Evolutionary conservation across 2,888 invertebrate species (phyloP).

Genomic region (Drosophila koepferae): DNA sequence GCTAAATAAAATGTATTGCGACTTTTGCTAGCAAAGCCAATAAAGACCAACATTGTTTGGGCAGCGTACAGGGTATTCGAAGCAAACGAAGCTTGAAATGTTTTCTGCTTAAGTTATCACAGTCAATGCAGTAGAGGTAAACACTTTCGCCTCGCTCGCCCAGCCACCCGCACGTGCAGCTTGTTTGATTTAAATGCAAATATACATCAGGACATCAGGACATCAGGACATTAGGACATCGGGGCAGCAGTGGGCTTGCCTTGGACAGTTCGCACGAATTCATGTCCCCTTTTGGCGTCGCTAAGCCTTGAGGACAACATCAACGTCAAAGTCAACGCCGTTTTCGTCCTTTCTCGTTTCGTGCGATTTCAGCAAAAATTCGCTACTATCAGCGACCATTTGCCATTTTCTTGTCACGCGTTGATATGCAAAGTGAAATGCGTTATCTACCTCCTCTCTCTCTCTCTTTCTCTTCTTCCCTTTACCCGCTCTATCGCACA

Average conservation of each 20-base stretch:
- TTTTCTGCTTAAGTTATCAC: constrained; percentile 12
- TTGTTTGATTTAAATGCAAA: constrained; percentile 74
- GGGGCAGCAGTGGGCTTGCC: constrained; percentile 23
- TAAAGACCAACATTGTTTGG: neutral
- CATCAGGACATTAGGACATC: constrained; percentile 28
- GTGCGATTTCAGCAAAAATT: constrained; percentile 15
- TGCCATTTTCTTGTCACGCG: constrained; percentile 31
- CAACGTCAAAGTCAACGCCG: constrained; percentile 32
- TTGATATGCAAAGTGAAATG: constrained; percentile 75
- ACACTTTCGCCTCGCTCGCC: constrained; percentile 2
- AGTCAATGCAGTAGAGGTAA: constrained; percentile 28
- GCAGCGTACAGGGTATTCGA: constrained; percentile 27
- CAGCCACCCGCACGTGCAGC: constrained; percentile 1
- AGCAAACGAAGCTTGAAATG: constrained; percentile 44
- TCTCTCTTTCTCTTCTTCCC: neutral
- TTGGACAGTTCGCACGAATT: constrained; percentile 9
- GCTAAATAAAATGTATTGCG: constrained; percentile 1
- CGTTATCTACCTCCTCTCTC: constrained; percentile 35
- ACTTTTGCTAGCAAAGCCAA: neutral
- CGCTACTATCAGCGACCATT: constrained; percentile 35
- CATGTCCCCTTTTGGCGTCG: neutral
- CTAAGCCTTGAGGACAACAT: constrained; percentile 15
- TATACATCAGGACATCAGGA: constrained; percentile 49
- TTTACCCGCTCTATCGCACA: neutral
- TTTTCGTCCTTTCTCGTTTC: constrained; percentile 11